Percentiles rank a stretch among this genome's conserved stretches.
phyloP scores from a whole-genome alignment of 2,113 vertebrate species.

The Corvus hawaiiensis region DNA sequence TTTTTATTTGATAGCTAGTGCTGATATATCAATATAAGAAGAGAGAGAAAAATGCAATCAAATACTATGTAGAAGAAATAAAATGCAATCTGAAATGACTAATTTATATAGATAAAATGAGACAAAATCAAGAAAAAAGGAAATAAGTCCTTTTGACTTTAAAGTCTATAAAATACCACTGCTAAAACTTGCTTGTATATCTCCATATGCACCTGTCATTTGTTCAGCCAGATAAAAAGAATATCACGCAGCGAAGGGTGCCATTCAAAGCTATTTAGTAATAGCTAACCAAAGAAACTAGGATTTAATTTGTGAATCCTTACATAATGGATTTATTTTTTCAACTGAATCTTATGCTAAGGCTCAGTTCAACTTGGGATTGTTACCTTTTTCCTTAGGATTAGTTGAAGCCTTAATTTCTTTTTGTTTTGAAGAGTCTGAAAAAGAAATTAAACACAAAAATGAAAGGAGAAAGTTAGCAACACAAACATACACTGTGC shows the following conservation, averaged over 20 bases:
- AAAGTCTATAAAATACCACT: not conserved
- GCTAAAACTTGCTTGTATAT: not conserved
- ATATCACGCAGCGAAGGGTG: not conserved
- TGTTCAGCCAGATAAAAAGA: not conserved
- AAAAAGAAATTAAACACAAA: not conserved
- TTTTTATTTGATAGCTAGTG: not conserved
- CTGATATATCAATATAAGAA: not conserved
- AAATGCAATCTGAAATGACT: not conserved
- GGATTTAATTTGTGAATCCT: not conserved
- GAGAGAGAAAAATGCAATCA: not conserved
- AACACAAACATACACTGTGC: not conserved
- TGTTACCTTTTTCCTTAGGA: slow-evolving; percentile 53
- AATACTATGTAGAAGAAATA: not conserved
- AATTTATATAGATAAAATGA: not conserved
- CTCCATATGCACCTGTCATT: not conserved
- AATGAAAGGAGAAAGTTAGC: not conserved
- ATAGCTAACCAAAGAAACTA: not conserved
- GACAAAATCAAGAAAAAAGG: not conserved
- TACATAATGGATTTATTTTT: not conserved
- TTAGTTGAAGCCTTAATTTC: not conserved
- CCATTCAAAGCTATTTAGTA: not conserved
- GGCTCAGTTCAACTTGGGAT: not conserved
- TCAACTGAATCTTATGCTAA: not conserved
- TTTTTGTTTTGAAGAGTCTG: slow-evolving; percentile 45
- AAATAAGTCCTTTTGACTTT: not conserved